These are phyloP conservation scores for Erythrocercus mccallii DNA, from an alignment of 2,113 vertebrate genomes.

Conservation along the genomic window DNA sequence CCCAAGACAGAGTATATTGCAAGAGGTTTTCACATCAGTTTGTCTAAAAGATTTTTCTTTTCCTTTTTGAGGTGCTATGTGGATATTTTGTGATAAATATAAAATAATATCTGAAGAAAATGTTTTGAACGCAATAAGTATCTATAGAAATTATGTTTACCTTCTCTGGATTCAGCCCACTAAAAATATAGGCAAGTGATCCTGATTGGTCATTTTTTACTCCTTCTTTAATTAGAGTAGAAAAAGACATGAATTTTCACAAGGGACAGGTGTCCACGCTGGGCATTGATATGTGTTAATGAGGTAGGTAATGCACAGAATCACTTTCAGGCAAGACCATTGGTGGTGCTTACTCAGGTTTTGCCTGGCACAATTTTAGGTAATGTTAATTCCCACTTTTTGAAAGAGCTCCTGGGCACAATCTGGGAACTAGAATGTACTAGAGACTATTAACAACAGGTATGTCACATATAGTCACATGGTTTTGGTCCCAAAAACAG, in stretches of 20 bases:
- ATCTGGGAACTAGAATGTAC: not conserved
- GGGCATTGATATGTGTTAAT: not conserved
- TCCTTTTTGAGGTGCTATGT: not conserved
- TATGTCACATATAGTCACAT: rapidly evolving
- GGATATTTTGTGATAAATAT: not conserved
- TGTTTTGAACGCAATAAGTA: not conserved
- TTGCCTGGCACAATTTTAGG: not conserved
- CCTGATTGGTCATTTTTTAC: not conserved
- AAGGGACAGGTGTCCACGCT: rapidly evolving
- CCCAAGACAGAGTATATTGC: not conserved
- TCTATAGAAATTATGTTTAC: not conserved
- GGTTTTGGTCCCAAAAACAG: not conserved
- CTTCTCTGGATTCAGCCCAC: not conserved
- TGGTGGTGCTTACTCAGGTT: not conserved
- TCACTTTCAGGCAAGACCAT: not conserved
- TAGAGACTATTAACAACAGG: not conserved
- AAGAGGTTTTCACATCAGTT: not conserved
- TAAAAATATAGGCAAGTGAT: not conserved
- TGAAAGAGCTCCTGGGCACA: not conserved
- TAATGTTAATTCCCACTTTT: not conserved
- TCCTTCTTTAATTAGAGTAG: not conserved
- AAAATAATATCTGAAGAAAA: not conserved
- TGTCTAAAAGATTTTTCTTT: not conserved
- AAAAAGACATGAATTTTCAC: not conserved
- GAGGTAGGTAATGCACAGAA: not conserved